phyloP scores from a whole-genome alignment of 2,888 invertebrate genomes.

The Luperina nickerlii region DNA sequence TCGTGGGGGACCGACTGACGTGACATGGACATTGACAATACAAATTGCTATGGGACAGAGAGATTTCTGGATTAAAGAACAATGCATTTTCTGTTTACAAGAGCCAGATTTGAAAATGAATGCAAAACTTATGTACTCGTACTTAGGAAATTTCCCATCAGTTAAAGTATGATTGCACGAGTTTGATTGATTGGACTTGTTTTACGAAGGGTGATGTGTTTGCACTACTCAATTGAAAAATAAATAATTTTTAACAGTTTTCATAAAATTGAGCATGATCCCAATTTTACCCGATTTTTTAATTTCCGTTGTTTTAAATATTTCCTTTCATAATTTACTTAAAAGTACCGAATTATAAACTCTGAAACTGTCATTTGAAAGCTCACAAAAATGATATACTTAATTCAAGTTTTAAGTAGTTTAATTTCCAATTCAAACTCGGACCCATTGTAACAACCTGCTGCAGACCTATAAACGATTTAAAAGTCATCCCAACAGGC shows the following conservation, averaged over 20 bases:
- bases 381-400: slow-evolving; percentile 13
- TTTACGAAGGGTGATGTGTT: background rate
- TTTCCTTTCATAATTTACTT: background rate
- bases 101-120: background rate
- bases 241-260: background rate
- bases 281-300: too few relatives aligned
- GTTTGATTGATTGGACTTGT: background rate
- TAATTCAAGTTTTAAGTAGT: slow-evolving; percentile 27
- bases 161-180: background rate
- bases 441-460: slow-evolving; percentile 40
- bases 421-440: slow-evolving; percentile 35
- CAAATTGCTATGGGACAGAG: slow-evolving; percentile 25
- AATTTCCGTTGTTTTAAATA: too few relatives aligned
- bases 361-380: background rate
- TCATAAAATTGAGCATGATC: background rate
- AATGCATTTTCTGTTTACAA: background rate
- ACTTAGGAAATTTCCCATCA: background rate
- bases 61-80: slow-evolving; percentile 20
- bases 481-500: slow-evolving; percentile 62
- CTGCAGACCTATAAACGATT: slow-evolving; percentile 47
- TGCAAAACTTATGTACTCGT: background rate
- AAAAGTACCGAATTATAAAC: background rate
- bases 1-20: slow-evolving; percentile 12
- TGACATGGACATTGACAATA: slow-evolving; percentile 24
- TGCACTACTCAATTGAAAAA: background rate